Conservation (phyloP, 2,797 vertebrate genomes). For the Neomorphus geoffroyi region DNA sequence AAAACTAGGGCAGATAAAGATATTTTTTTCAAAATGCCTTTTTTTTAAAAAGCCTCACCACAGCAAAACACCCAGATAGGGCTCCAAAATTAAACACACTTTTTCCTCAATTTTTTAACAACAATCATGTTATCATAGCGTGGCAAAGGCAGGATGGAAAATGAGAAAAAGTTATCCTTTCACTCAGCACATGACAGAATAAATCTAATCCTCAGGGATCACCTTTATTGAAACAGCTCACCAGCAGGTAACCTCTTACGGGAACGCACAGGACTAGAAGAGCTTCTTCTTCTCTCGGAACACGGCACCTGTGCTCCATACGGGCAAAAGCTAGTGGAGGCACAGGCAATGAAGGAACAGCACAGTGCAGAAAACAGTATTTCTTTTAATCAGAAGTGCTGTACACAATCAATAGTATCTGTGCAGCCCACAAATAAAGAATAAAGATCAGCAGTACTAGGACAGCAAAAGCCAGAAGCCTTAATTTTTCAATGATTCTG, state of each 20-base stretch:
- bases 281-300: background rate
- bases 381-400: background rate
- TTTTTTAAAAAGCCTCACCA: background rate
- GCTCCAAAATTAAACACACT: background rate
- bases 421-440: background rate
- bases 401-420: background rate
- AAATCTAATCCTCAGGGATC: background rate
- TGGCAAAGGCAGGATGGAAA: background rate
- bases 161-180: background rate
- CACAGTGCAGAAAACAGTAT: background rate
- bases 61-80: background rate
- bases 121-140: background rate
- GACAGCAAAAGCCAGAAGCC: background rate
- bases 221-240: background rate
- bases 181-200: background rate
- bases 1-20: background rate
- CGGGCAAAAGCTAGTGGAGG: background rate
- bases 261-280: background rate
- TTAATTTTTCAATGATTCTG: conserved; percentile 4
- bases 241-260: background rate
- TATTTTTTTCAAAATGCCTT: background rate
- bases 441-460: conserved; percentile 9
- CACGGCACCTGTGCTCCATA: background rate
- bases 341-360: background rate
- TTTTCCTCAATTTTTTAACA: background rate